Base-by-base conservation (phyloP, 1,140 invertebrate genomes). In the Delia radicum region DNA sequence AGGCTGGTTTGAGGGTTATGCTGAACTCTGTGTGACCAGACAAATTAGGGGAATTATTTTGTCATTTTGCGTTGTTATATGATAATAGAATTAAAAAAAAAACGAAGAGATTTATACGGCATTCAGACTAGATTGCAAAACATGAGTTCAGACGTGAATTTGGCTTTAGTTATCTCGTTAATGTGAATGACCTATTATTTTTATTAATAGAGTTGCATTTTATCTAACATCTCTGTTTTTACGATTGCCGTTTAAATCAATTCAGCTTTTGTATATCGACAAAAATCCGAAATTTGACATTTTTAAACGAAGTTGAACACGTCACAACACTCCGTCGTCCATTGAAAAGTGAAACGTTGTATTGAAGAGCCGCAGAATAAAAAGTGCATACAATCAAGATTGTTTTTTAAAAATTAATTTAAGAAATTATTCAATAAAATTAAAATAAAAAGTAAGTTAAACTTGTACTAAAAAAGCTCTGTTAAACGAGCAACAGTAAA, bases 231-330 rank as follows among this genome's bases (percentile, higher is more conserved):
- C 1, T 37, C 33, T 37, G 33, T 37, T 1, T 37, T 37, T 37
- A 13, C 1, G 3, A 13, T 37, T 37, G 1, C 1, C 3, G 8
- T 37, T 13, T 37, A 55, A 21, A 55, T 8, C 18, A 55, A 21
- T n/a, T 3, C 18, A 24, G 48, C 48, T 55, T 55, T 55, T 6
- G 10, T 10, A 18, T 55, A 55, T 31, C n/a, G n/a, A n/a, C n/a
- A n/a, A n/a, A n/a, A n/a, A n/a, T n/a, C n/a, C 78, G 79, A 80
- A 78, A 73, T 79, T 77, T 81, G 77, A 81, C 82, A 81, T 26
- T 21, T 46, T 69, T 80, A 78, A 74, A 81, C 75, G 75, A 76
- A 76, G 77, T 80, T 80, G 79, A n/a, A 81, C 82, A 83, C 82
- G 82, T 83, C 82, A 83, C 81, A 73, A 63, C 78, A 37, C 12